phyloP scores from a whole-genome alignment of 2,797 vertebrate species.

The Scleropages formosus region DNA sequence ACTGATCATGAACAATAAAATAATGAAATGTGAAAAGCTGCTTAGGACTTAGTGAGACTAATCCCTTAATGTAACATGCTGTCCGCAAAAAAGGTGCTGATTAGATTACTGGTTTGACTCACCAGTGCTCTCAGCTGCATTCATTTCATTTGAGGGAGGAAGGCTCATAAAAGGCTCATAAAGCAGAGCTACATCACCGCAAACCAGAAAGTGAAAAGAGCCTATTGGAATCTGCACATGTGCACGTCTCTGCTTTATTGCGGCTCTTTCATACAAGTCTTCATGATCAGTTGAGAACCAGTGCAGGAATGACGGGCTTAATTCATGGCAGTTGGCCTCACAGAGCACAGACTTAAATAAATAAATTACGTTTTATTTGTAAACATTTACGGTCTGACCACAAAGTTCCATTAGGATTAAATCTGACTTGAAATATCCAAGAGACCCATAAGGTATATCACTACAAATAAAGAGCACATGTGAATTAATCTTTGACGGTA shows the following conservation, averaged over 20 bases:
- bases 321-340: constrained; percentile 19
- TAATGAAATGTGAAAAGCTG: constrained; percentile 31
- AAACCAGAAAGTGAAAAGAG: not conserved
- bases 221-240: not conserved
- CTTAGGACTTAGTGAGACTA: constrained; percentile 26
- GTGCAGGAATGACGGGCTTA: constrained; percentile 15
- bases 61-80: constrained; percentile 27
- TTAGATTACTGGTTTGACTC: constrained; percentile 33
- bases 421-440: not conserved
- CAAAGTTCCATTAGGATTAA: not conserved
- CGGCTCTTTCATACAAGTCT: constrained; percentile 3
- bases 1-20: constrained; percentile 29
- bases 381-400: not conserved
- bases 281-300: constrained; percentile 19
- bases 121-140: constrained; percentile 8
- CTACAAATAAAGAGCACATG: not conserved
- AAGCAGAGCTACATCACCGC: not conserved
- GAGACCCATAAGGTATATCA: not conserved
- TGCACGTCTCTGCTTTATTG: not conserved
- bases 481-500: not conserved
- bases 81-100: constrained; percentile 30
- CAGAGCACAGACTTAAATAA: constrained; percentile 7
- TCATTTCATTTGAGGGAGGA: constrained; percentile 16
- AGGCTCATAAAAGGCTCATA: constrained; percentile 6
- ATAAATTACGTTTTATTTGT: constrained; percentile 14